Evolutionary conservation across 2,888 invertebrate species (phyloP), one percentile per base, ranked within the genome.

Genomic region (Oscheius sp.): DNA sequence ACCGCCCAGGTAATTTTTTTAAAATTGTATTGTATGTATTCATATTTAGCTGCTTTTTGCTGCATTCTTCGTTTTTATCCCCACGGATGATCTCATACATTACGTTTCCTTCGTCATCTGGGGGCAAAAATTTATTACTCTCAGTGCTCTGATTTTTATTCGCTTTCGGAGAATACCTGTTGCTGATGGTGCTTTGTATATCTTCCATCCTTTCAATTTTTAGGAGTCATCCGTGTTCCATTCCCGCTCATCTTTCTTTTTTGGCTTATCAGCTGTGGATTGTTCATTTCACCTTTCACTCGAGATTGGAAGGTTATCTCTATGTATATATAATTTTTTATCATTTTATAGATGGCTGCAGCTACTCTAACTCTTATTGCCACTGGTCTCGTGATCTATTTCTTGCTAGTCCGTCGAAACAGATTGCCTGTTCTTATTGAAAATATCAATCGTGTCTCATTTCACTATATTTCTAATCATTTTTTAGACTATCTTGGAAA

Each of bases 171-270:
- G 79, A 29, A 80, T 82, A n/a, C 76, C 74, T 0, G 84, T 84
- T 0, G 78, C 75, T 21, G 29, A 41, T 41, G 73, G 76, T 76
- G 9, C 9, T 9, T 35, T 35, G 35, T 35, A n/a, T n/a, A n/a
- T n/a, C n/a, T n/a, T n/a, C n/a, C n/a, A n/a, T n/a, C n/a, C n/a
- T n/a, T n/a, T n/a, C n/a, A n/a, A 35, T 35, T 35, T 35, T 3
- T 35, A 53, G 87, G 83, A 13, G 86, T 85, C 18, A 84, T 87
- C 45, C 76, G 81, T 16, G 82, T 87, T 49, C 87, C 87, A 0
- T 64, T 83, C 43, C 21, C 76, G 27, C 76, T 82, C 66, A 75
- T 79, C 2, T 9, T 79, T 1, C 21, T 85, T 16, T 87, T 87
- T 75, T 79, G 84, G 73, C 66, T 78, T 43, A 80, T 87, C 61